Evolutionary conservation across 2,888 invertebrate species (phyloP), one percentile per base, ranked within the genome.

Genomic region (Gastracanthus pulcherrimus): DNA sequence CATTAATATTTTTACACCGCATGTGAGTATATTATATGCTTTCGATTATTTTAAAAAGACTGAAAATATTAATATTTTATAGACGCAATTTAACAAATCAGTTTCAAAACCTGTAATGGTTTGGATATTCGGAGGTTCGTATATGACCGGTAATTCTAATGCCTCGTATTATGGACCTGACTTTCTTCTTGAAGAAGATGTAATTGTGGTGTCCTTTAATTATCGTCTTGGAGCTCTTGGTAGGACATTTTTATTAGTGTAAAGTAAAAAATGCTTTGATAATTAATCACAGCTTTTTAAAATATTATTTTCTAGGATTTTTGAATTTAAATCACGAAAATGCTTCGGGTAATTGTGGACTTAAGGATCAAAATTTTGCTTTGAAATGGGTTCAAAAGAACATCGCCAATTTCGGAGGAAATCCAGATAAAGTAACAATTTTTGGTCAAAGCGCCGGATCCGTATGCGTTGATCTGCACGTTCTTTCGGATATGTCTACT

Each of bases 361-460:
- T 88, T 5, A 92, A 92, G 86, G 94, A 94, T 85, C 93, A 93
- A 90, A 92, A 92, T n/a, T 89, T 92, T 84, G 93, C 93, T 16
- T 88, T 94, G 0, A 93, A 92, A 86, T 94, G 94, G 94, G 89
- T 93, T 0, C 91, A 93, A 83, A 85, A 90, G 66, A 93, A 94
- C 85, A 93, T 94, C 29, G 81, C 81, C 1, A 88, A 90, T 16
- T 94, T 94, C 84, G 92, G 92, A 29, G 94, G 94, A 11, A 90
- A 94, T 85, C 91, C 92, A 6, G 87, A 91, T 3, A 92, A 92
- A 87, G 92, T 94, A 0, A 93, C 93, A 5, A 90, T 94, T 82
- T 92, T 93, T 86, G 94, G 94, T 13, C 87, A 93, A 3, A 93
- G 93, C 86, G 93, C 94, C 41, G 94, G 94, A 2, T 93, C 91